These are phyloP conservation scores for Microcebus jonahi DNA, from an alignment of 2,113 vertebrate species.

Conservation along the genomic window DNA sequence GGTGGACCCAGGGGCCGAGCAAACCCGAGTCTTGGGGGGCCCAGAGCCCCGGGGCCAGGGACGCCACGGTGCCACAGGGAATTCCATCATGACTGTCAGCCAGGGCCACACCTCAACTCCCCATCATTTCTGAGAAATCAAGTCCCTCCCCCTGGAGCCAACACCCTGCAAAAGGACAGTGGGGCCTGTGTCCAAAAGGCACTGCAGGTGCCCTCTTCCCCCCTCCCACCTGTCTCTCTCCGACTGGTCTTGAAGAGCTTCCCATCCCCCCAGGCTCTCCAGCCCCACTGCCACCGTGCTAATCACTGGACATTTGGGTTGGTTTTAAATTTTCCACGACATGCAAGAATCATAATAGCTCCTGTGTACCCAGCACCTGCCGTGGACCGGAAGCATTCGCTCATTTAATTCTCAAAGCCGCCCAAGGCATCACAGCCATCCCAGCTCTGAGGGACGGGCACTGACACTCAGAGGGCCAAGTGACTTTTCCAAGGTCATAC, in stretches of 20 bases:
- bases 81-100: neutral
- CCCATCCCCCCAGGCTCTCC: neutral
- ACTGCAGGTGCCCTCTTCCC: neutral
- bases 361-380: neutral
- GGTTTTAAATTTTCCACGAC: neutral
- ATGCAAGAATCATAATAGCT: neutral
- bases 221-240: neutral
- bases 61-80: neutral
- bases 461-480: neutral
- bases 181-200: neutral
- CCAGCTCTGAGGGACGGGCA: neutral
- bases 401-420: neutral
- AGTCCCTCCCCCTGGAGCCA: neutral
- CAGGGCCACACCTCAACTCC: neutral
- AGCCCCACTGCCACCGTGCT: neutral
- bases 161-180: neutral
- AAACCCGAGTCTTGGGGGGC: neutral
- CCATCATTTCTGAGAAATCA: neutral
- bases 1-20: neutral
- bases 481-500: neutral
- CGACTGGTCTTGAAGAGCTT: neutral
- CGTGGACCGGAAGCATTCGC: neutral
- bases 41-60: neutral
- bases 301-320: neutral
- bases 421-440: fast-evolving